A percentile compares a stretch with the other conserved stretches of the same genome.
Conservation (phyloP, 2,113 vertebrate genomes). For the Thamnaconus septentrionalis region DNA sequence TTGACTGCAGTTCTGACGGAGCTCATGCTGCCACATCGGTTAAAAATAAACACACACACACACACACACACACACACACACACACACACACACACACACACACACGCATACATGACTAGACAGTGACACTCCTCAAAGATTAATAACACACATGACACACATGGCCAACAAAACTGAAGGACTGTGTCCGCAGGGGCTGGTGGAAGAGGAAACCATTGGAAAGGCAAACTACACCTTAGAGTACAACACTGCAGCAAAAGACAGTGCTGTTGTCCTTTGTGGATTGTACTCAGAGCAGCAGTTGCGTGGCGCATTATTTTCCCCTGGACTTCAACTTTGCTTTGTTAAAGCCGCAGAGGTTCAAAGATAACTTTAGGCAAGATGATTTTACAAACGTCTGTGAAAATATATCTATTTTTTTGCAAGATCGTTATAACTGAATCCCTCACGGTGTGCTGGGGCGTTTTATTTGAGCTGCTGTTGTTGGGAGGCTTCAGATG, state of each 20-base stretch:
- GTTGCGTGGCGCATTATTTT: conserved; percentile 54
- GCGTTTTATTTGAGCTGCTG: conserved; percentile 79
- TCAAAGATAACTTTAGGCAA: conserved; percentile 42
- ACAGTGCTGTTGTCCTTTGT: conserved; percentile 66
- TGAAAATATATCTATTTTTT: conserved; percentile 71
- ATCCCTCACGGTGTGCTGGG: conserved; percentile 49
- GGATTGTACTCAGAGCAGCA: conserved; percentile 70
- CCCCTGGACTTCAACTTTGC: conserved; percentile 71
- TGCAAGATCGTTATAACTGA: conserved; percentile 60
- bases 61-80: conserved; percentile 14
- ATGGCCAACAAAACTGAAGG: conserved; percentile 74
- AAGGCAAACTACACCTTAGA: conserved; percentile 59
- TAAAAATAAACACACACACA: conserved; percentile 12
- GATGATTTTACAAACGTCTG: conserved; percentile 72
- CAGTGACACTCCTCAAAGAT: conserved; percentile 18
- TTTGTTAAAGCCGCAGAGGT: conserved; percentile 67
- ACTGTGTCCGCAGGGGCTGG: conserved; percentile 69
- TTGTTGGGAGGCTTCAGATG: conserved; percentile 53
- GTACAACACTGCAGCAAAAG: conserved; percentile 74
- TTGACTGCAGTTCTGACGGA: conserved; percentile 56
- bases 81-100: conserved; percentile 27
- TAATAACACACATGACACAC: conserved; percentile 28
- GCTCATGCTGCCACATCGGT: conserved; percentile 42
- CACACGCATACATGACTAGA: conserved; percentile 12
- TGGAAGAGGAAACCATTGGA: conserved; percentile 58